phyloP scores from a whole-genome alignment of 2,113 vertebrate species.

The Promerops cafer region DNA sequence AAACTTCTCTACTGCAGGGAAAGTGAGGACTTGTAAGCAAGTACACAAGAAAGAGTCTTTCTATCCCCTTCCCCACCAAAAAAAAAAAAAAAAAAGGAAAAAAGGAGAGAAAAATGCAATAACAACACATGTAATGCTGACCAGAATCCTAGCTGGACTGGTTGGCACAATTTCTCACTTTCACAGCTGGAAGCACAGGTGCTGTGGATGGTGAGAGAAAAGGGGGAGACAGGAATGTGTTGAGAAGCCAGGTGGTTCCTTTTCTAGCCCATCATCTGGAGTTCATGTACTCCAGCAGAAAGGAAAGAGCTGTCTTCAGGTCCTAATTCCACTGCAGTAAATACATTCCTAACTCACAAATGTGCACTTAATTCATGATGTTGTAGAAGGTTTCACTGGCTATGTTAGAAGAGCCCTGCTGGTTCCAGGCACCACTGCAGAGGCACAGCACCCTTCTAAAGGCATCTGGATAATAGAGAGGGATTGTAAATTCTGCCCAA shows the following conservation, averaged over 20 bases:
- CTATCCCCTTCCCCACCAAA: fast-evolving
- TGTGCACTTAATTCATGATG: not conserved
- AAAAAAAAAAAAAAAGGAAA: no score
- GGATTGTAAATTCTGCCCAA: not conserved
- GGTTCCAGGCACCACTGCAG: not conserved
- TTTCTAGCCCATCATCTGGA: not conserved
- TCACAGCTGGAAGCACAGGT: not conserved
- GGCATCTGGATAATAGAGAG: not conserved
- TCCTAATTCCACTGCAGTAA: not conserved
- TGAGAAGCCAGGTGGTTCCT: not conserved
- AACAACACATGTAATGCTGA: not conserved
- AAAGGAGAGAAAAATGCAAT: not conserved
- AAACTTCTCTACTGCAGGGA: not conserved
- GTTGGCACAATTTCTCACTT: not conserved
- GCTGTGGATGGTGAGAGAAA: not conserved
- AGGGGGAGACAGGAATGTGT: not conserved
- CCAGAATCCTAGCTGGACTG: not conserved
- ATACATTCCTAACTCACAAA: not conserved
- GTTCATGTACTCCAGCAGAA: not conserved
- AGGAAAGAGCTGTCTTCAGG: not conserved
- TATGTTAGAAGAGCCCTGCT: not conserved
- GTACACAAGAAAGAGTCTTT: not conserved
- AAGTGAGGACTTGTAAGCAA: not conserved
- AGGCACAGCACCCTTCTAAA: not conserved
- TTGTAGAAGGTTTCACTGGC: not conserved